Conservation (phyloP, 2,113 vertebrate species). For the Phoxinus phoxinus region DNA sequence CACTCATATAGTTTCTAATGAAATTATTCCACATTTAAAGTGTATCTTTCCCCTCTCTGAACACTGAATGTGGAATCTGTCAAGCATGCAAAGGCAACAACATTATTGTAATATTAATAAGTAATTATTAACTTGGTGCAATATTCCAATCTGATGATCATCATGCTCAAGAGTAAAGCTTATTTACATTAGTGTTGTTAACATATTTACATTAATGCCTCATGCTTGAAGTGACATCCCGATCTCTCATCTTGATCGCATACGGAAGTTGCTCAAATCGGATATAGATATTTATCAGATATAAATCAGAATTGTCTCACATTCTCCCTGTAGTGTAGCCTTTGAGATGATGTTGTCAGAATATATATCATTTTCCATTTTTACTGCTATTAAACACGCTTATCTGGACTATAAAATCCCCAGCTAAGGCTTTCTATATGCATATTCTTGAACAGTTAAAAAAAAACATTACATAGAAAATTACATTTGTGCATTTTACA, state of each 20-base stretch:
- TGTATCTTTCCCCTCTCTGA: background rate
- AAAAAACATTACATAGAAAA: background rate
- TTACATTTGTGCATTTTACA: background rate
- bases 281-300: background rate
- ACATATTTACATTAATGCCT: background rate
- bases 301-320: background rate
- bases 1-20: conserved; percentile 17
- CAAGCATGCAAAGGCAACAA: conserved; percentile 30
- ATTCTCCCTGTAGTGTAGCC: background rate
- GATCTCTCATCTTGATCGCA: background rate
- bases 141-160: conserved; percentile 6
- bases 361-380: background rate
- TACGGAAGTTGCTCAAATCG: background rate
- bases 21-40: background rate
- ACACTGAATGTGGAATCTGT: background rate
- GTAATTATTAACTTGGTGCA: background rate
- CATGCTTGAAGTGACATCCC: background rate
- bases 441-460: conserved; percentile 12
- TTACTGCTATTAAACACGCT: background rate
- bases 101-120: background rate
- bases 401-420: background rate
- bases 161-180: conserved; percentile 23
- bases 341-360: background rate
- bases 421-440: background rate
- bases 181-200: conserved; percentile 28